Base-by-base conservation (phyloP, 2,888 invertebrate species). In the Phengaris arion region DNA sequence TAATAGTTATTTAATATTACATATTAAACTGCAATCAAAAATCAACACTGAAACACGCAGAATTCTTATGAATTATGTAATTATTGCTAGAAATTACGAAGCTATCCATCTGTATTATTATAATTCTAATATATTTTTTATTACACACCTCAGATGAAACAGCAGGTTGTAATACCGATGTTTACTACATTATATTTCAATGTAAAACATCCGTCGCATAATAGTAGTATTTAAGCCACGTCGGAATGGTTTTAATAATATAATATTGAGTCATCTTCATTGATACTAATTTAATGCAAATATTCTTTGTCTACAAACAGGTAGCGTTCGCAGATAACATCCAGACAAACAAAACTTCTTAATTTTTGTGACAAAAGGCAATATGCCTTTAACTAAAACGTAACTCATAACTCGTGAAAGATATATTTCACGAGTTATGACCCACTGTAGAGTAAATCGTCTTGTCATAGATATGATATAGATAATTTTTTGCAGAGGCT, bases 11-110 rank as follows among this genome's bases (percentile, higher is more conserved):
- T 59, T 64, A 12, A 3, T 35, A 35, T 59, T 10, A 59, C 9
- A 64, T 12, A 64, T 35, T 12, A 64, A 35, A 64, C 35, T 64
- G 64, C 64, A 64, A 64, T 64, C 10, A 64, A 64, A 35, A 35
- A 12, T 45, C 12, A 6, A 64, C 35, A 35, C 10, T 12, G 12
- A 64, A 64, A 64, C 13, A 64, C 64, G 35, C 59, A 45, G 64
- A 64, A 9, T 64, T 64, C 35, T 64, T 64, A 64, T 64, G 35
- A 64, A 35, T 64, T 45, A 64, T 64, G 45, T 10, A 64, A 64
- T 52, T 52, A 52, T 52, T 64, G 64, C 5, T 45, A 64, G 45
- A 45, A 64, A 64, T 64, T 64, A 64, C 35, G 13, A 35, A 64
- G 64, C 12, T 2, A 35, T 35, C 35, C 35, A 13, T 35, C 22